Base-by-base conservation (phyloP, 2,113 vertebrate species). In the Andinoacara biseriatus region DNA sequence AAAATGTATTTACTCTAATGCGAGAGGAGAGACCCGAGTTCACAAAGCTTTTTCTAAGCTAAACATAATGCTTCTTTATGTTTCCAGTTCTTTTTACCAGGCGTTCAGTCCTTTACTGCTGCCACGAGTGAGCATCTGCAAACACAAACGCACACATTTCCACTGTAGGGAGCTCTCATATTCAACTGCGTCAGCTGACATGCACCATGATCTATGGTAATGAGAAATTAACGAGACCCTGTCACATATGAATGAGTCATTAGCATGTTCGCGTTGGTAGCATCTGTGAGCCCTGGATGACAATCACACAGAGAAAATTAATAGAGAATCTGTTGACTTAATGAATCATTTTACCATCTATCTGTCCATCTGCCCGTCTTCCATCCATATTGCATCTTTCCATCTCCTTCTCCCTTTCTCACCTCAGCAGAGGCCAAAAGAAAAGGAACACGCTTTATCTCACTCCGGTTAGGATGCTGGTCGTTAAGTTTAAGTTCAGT, bases 191-290 rank as follows among this genome's bases (percentile, higher is more conserved):
- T 81, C 24, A 33, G 74, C 6, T 78, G 81, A 88, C 74, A 83
- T 83, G 89, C 82, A 63, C 57, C 79, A 8, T 84, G 69, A 87
- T 85, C 76, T 65, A 49, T 76, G 78, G 58, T 89, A 86, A 93
- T 90, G 89, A 84, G 78, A 31, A 86, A 86, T 83, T 91, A 89
- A 93, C 40, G 81, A 93, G 87, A 78, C 54, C 43, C 61, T 58
- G 84, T 91, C 90, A 84, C 74, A 88, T 77, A 78, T 85, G 84
- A 91, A 85, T 89, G 83, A 92, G 83, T 54, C 84, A 87, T 90
- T 90, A 88, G 72, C 75, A 58, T 58, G 84, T 84, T 74, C 63
- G 10, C 67, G 69, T 80, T 40, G 56, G 65, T 65, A 60, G 83
- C 84, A 86, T 86, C 85, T 78, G 89, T 43, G 56, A 74, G 52